Conservation (phyloP, 2,113 vertebrate species). For the Gavia stellata region DNA sequence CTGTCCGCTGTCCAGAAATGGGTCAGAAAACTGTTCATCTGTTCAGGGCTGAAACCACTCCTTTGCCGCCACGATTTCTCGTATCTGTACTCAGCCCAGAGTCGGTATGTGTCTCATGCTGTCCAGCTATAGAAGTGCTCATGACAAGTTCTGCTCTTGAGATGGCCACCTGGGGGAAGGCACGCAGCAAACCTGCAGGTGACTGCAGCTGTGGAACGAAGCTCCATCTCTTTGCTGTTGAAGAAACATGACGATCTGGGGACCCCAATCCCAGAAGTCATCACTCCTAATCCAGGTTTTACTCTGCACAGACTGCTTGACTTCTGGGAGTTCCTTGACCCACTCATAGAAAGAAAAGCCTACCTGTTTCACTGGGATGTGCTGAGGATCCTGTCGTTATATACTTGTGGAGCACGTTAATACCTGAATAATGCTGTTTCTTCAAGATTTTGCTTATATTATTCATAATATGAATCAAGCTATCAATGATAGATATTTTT, state of each 20-base stretch:
- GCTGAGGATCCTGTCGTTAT: not conserved
- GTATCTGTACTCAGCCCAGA: not conserved
- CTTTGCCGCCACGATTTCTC: fast-evolving
- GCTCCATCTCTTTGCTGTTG: not conserved
- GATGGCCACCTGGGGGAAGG: not conserved
- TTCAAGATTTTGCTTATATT: not conserved
- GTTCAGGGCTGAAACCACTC: not conserved
- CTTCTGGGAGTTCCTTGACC: not conserved
- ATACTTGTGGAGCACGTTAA: not conserved
- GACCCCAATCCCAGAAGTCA: fast-evolving
- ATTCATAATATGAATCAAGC: not conserved
- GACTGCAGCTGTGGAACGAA: not conserved
- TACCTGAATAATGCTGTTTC: not conserved
- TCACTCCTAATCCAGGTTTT: not conserved
- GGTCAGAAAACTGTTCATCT: not conserved
- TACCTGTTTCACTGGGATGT: not conserved
- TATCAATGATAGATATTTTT: not conserved
- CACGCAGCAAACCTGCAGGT: not conserved
- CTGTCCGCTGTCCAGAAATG: not conserved
- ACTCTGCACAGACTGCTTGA: not conserved
- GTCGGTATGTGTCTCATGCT: fast-evolving
- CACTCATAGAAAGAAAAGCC: not conserved
- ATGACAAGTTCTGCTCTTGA: not conserved
- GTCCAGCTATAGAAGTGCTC: not conserved
- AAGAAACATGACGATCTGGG: not conserved